phyloP scores from a whole-genome alignment of 2,113 vertebrate genomes.

The Nycticebus coucang region DNA sequence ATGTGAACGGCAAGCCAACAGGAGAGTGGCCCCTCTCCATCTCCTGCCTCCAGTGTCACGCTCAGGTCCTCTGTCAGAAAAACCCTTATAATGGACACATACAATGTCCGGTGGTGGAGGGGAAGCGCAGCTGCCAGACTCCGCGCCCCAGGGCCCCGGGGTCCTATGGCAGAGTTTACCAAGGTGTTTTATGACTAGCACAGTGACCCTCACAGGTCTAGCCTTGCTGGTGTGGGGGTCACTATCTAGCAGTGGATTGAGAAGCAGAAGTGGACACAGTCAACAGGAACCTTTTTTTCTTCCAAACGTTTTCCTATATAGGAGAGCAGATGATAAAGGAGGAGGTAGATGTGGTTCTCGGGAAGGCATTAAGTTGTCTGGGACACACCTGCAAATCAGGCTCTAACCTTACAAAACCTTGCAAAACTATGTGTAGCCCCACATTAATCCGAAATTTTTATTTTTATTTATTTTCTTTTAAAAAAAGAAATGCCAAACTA shows the following conservation, averaged over 20 bases:
- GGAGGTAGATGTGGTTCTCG: background rate
- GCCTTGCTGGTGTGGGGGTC: background rate
- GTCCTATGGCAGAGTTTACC: background rate
- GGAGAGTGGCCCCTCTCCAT: background rate
- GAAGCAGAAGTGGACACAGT: background rate
- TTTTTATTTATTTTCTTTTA: background rate
- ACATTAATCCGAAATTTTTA: too few relatives aligned
- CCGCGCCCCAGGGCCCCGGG: background rate
- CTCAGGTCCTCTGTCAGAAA: background rate
- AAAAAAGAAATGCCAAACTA: background rate
- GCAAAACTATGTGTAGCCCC: too few relatives aligned
- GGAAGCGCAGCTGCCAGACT: background rate
- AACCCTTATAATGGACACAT: too few relatives aligned
- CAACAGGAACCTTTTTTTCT: background rate
- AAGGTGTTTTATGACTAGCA: background rate
- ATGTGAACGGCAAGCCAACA: background rate
- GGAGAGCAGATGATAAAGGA: background rate
- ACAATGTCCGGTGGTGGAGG: too few relatives aligned
- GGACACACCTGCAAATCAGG: too few relatives aligned
- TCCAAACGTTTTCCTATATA: background rate
- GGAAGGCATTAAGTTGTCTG: background rate
- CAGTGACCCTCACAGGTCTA: background rate
- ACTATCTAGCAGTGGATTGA: background rate
- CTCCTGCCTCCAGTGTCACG: background rate
- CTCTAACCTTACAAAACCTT: too few relatives aligned